Conservation (phyloP, 2,113 vertebrate genomes). For the Esox niger region DNA sequence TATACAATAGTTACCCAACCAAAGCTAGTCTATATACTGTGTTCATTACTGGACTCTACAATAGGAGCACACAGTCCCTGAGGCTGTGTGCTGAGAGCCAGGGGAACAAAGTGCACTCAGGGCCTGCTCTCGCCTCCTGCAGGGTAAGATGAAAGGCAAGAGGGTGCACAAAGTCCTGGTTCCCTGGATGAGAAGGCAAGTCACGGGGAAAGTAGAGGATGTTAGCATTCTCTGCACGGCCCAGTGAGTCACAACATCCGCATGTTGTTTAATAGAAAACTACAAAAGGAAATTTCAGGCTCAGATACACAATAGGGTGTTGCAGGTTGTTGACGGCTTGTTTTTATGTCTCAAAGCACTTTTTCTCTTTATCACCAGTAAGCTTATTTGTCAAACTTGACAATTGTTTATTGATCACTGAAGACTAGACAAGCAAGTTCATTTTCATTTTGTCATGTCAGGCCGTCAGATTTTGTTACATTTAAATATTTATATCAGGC, state of each 20-base stretch:
- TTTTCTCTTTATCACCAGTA: too few relatives aligned
- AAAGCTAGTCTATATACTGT: background rate
- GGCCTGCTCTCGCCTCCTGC: background rate
- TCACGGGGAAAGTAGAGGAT: background rate
- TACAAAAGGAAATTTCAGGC: background rate
- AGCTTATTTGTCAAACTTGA: too few relatives aligned
- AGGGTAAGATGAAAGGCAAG: background rate
- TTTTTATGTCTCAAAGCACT: too few relatives aligned
- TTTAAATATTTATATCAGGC: too few relatives aligned
- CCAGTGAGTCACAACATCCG: background rate
- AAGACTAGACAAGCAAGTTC: too few relatives aligned
- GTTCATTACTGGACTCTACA: background rate
- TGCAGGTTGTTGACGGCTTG: background rate
- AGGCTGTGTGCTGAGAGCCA: background rate
- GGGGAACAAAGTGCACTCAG: background rate
- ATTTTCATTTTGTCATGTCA: too few relatives aligned
- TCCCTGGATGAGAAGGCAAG: background rate
- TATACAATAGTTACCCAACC: too few relatives aligned
- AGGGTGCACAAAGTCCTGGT: constrained; percentile 2
- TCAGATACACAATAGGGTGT: background rate
- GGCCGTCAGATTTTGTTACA: too few relatives aligned
- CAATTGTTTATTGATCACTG: too few relatives aligned
- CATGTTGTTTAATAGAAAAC: background rate
- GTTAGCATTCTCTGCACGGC: background rate
- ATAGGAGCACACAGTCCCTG: background rate